phyloP scores from a whole-genome alignment of 2,888 invertebrate genomes.

The Eupsilia transversa region DNA sequence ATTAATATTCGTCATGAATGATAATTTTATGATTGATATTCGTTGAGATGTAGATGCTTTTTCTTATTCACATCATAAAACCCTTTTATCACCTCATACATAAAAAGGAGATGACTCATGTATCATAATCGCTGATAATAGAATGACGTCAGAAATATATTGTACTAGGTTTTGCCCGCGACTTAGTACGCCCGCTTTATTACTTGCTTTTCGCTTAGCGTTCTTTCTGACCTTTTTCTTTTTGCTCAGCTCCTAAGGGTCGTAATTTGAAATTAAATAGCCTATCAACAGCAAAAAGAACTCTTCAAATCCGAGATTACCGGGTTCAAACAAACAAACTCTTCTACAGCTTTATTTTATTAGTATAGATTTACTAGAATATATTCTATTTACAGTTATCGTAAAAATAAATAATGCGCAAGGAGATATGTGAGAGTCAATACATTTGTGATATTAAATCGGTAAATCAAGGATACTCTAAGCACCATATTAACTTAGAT shows the following conservation, averaged over 20 bases:
- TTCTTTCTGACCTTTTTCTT: too few relatives aligned
- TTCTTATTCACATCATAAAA: conserved; percentile 12
- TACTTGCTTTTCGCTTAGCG: background rate
- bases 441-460: conserved; percentile 79
- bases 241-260: background rate
- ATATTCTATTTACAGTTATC: conserved; percentile 36
- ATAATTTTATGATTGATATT: conserved; percentile 11
- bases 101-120: conserved; percentile 4
- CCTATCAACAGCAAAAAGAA: too few relatives aligned
- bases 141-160: conserved; percentile 6
- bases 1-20: background rate
- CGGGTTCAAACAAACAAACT: background rate
- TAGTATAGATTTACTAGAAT: background rate
- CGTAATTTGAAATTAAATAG: too few relatives aligned
- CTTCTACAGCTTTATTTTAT: background rate
- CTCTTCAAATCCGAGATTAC: background rate
- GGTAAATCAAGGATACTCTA: conserved; percentile 76
- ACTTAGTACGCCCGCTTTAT: background rate
- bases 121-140: conserved; percentile 16
- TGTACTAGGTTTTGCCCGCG: background rate
- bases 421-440: conserved; percentile 67
- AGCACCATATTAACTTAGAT: conserved; percentile 74
- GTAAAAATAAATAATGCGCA: conserved; percentile 41
- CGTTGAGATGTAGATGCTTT: background rate
- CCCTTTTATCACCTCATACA: background rate